A percentile compares a stretch with the other conserved stretches of the same genome.
These are phyloP conservation scores for Phymanthus crucifer DNA, from an alignment of 92 coral and sea anemone species.

Conservation along the genomic window DNA sequence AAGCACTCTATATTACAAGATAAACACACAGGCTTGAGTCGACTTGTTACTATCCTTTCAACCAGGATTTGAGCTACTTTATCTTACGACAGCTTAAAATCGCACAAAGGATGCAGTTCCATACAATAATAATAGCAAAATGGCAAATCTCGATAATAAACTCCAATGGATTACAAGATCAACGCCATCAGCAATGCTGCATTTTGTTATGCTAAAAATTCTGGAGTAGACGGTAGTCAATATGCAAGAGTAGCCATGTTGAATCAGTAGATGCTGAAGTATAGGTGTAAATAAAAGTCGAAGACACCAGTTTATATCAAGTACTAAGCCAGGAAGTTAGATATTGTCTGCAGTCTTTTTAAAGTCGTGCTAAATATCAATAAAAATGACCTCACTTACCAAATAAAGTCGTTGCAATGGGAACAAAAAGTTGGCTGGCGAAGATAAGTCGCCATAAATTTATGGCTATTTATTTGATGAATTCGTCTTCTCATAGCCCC, in stretches of 20 bases:
- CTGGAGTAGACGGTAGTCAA: not conserved
- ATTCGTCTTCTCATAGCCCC: constrained; percentile 93
- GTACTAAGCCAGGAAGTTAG: constrained; percentile 1
- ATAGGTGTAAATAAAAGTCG: not conserved
- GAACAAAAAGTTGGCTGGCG: constrained; percentile 98
- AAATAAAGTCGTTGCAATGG: constrained; percentile 94
- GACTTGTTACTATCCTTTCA: not conserved
- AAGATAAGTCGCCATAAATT: constrained; percentile 94
- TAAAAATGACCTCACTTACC: constrained; percentile 59
- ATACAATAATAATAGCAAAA: constrained; percentile 3
- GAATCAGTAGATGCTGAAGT: not conserved
- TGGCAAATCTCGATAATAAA: constrained; percentile 5
- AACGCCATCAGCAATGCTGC: constrained; percentile 5
- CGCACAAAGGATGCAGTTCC: not conserved
- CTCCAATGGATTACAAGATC: constrained; percentile 4
- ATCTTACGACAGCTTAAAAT: constrained; percentile 4
- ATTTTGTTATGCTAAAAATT: not conserved
- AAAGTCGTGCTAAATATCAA: not conserved
- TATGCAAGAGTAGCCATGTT: not conserved
- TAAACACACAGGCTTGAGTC: not conserved
- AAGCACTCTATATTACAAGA: not conserved
- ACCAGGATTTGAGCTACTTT: not conserved
- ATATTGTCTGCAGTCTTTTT: constrained; percentile 1
- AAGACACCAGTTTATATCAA: not conserved
- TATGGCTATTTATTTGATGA: constrained; percentile 92